Evolutionary conservation across 2,113 vertebrate species (phyloP).

Genomic region (Otus sunia): DNA sequence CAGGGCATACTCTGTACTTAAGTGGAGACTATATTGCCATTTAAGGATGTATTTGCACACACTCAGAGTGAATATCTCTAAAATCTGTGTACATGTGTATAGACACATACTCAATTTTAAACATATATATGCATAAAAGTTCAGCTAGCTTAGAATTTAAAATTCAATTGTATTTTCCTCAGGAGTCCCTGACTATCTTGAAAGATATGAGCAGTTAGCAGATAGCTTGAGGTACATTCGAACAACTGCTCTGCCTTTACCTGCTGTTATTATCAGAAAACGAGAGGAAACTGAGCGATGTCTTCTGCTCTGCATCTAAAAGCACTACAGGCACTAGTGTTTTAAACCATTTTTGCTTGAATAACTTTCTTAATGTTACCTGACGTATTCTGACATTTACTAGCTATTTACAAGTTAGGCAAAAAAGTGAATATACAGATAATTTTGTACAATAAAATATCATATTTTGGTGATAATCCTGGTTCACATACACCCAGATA

Average conservation of each 20-base stretch:
- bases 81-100: background rate
- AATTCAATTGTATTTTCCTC: background rate
- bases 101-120: background rate
- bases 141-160: background rate
- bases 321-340: constrained; percentile 18
- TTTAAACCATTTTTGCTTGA: constrained; percentile 14
- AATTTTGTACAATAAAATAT: background rate
- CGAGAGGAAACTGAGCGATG: constrained; percentile 3
- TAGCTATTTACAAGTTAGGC: background rate
- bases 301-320: background rate
- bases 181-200: background rate
- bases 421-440: background rate
- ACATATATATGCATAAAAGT: background rate
- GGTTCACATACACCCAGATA: background rate
- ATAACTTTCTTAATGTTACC: constrained; percentile 27
- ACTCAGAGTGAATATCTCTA: background rate
- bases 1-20: background rate
- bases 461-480: background rate
- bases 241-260: constrained; percentile 13
- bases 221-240: constrained; percentile 1
- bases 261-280: background rate
- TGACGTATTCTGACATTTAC: constrained; percentile 21
- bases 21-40: background rate
- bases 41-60: constrained; percentile 15
- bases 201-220: background rate